phyloP scores from a whole-genome alignment of 2,888 invertebrate genomes.

The Brenthis hecate region DNA sequence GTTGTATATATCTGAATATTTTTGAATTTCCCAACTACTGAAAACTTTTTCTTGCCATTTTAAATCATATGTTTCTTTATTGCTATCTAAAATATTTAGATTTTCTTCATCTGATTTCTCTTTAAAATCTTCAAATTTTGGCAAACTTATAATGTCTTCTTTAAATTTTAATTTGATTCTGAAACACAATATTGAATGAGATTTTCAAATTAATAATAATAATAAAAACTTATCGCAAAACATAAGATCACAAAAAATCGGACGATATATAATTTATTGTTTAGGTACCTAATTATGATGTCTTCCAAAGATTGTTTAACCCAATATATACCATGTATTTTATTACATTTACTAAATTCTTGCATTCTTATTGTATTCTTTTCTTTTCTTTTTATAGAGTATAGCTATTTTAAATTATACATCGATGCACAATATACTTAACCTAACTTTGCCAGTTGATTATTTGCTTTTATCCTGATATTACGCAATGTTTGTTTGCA shows the following conservation, averaged over 20 bases:
- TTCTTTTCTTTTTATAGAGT: neutral
- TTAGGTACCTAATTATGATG: constrained; percentile 64
- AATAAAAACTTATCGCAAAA: neutral
- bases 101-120: constrained; percentile 46
- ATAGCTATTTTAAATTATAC: neutral
- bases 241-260: neutral
- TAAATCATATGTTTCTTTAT: constrained; percentile 69
- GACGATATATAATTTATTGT: neutral
- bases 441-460: too few species aligned
- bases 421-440: neutral
- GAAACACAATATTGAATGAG: constrained; percentile 37
- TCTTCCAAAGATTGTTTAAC: constrained; percentile 74
- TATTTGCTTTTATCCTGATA: neutral
- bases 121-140: constrained; percentile 66
- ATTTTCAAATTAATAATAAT: too few species aligned
- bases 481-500: neutral
- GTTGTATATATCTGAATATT: constrained; percentile 83
- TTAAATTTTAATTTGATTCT: constrained; percentile 67
- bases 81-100: constrained; percentile 46
- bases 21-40: constrained; percentile 82
- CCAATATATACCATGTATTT: constrained; percentile 74
- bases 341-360: constrained; percentile 64
- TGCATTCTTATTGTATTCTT: constrained; percentile 50
- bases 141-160: constrained; percentile 59
- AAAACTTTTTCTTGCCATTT: constrained; percentile 89